Evolutionary conservation across 2,888 invertebrate species (phyloP).

Genomic region (Calameuta pallipes): DNA sequence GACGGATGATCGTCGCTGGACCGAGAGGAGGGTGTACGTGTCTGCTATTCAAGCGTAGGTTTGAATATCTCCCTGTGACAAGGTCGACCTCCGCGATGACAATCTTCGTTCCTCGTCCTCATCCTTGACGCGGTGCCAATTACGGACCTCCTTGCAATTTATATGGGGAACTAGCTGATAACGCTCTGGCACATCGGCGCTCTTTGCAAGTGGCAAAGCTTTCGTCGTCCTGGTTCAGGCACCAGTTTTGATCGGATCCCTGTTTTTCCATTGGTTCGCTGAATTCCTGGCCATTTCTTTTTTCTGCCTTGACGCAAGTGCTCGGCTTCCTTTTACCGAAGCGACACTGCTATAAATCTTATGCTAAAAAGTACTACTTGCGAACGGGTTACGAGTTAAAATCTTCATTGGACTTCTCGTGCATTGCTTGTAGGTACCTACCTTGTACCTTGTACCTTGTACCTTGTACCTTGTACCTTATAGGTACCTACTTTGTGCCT

Average conservation of each 20-base stretch:
- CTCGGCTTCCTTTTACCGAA: not conserved
- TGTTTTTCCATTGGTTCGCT: not conserved
- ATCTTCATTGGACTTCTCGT: slow-evolving; percentile 61
- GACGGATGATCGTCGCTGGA: slow-evolving; percentile 12
- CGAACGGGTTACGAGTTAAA: slow-evolving; percentile 56
- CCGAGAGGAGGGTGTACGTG: slow-evolving; percentile 5
- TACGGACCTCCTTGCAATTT: slow-evolving; percentile 38
- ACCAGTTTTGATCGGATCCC: not conserved
- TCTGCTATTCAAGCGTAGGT: slow-evolving; percentile 4
- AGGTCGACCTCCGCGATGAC: slow-evolving; percentile 40
- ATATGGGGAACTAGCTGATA: slow-evolving; percentile 22
- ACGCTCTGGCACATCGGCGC: not conserved
- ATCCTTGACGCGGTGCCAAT: slow-evolving; percentile 39
- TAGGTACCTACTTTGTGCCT: slow-evolving; percentile 31
- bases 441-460: slow-evolving; percentile 8
- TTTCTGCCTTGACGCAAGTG: not conserved
- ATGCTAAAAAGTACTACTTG: not conserved
- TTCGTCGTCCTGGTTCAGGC: not conserved
- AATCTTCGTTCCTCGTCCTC: slow-evolving; percentile 30
- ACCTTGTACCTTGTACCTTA: too few relatives aligned
- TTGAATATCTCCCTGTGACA: slow-evolving; percentile 28
- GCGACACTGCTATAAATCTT: not conserved
- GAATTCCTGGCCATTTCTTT: not conserved
- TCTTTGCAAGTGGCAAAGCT: not conserved
- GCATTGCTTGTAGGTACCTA: slow-evolving; percentile 31